Evolutionary conservation across 1,140 invertebrate species (phyloP).

Genomic region (Heliconius melpomene): DNA sequence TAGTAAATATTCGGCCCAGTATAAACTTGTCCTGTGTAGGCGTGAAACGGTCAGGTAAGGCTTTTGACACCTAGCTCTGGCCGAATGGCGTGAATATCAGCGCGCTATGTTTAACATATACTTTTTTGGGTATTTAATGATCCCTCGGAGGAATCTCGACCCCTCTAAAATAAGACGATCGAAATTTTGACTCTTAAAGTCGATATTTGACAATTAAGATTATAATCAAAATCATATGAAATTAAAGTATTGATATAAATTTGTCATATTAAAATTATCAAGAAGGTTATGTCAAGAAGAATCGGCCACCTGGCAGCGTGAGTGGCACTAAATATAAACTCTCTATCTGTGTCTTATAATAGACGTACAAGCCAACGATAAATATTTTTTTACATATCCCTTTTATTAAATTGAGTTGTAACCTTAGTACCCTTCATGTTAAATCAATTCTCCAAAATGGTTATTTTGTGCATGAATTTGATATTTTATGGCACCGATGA

Average conservation of each 20-base stretch:
- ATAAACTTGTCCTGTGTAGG: conserved; percentile 64
- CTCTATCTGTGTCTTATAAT: conserved; percentile 32
- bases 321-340: conserved; percentile 58
- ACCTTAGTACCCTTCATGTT: not conserved
- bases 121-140: conserved; percentile 65
- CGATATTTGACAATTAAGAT: not conserved
- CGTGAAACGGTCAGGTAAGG: conserved; percentile 74
- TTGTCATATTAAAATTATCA: conserved; percentile 34
- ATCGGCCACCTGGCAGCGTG: conserved; percentile 56
- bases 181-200: not conserved
- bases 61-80: conserved; percentile 77
- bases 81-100: conserved; percentile 68
- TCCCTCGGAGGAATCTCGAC: conserved; percentile 43
- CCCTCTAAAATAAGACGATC: not conserved
- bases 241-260: not conserved
- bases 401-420: conserved; percentile 10
- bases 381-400: not conserved
- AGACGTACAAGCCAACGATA: conserved; percentile 13
- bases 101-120: conserved; percentile 69
- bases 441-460: conserved; percentile 7
- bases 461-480: conserved; percentile 13
- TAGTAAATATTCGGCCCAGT: conserved; percentile 65
- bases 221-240: not conserved
- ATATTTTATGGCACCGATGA: conserved; percentile 11
- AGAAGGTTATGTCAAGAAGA: conserved; percentile 45